These are phyloP conservation scores for Cryptoblepharus egeriae DNA, from an alignment of 2,797 vertebrate genomes.

Conservation along the genomic window DNA sequence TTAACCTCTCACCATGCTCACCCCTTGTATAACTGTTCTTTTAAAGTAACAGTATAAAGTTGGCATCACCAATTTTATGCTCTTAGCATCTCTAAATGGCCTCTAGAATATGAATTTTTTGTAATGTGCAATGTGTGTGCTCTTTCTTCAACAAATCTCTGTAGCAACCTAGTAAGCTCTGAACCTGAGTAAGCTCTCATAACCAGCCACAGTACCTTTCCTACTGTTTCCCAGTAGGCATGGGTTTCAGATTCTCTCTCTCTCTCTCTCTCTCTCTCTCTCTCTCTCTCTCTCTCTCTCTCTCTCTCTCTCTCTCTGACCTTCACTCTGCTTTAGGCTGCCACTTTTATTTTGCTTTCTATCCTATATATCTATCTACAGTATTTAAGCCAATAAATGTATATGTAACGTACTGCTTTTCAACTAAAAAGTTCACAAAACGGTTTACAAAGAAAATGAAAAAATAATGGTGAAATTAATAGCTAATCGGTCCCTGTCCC, in stretches of 20 bases:
- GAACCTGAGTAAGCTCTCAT: not conserved
- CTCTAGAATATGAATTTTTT: not conserved
- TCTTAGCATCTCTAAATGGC: not conserved
- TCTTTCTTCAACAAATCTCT: not conserved
- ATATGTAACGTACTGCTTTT: no score
- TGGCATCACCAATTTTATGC: not conserved
- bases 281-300: not conserved
- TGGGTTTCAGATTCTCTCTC: not conserved
- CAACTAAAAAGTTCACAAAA: no score
- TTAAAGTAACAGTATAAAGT: not conserved
- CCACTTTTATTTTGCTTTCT: not conserved
- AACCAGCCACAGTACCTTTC: not conserved
- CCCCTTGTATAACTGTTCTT: not conserved
- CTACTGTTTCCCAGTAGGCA: not conserved
- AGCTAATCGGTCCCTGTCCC: no score
- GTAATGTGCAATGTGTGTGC: not conserved
- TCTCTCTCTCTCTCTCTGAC: not conserved
- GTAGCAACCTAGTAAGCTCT: not conserved
- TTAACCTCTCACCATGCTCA: not conserved
- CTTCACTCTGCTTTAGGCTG: not conserved
- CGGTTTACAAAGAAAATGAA: no score
- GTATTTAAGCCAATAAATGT: no score
- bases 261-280: not conserved
- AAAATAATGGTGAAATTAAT: no score
- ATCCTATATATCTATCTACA: no score